These are phyloP conservation scores for Pseudochirops cupreus DNA, from an alignment of 2,797 vertebrate genomes.

Conservation along the genomic window DNA sequence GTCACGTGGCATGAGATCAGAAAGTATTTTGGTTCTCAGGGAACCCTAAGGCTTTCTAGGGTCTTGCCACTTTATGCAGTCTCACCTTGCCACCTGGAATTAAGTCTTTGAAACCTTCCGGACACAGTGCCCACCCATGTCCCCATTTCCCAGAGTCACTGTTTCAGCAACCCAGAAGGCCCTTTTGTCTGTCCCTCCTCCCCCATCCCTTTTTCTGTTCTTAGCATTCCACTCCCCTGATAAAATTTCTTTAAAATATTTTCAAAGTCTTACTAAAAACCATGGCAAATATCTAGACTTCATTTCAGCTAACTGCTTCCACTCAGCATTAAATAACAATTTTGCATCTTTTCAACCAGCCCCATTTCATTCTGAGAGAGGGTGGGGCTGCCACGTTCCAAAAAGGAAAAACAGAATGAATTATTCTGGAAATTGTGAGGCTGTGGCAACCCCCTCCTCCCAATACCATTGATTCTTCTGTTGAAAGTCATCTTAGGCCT, in stretches of 20 bases:
- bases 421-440: not conserved
- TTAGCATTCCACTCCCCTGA: not conserved
- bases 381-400: not conserved
- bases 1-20: not conserved
- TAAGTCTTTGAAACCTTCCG: not conserved
- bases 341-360: not conserved
- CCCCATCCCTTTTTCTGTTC: not conserved
- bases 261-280: not conserved
- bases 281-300: not conserved
- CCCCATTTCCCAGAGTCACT: not conserved
- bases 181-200: not conserved
- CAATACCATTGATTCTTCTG: not conserved
- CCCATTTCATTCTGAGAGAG: not conserved
- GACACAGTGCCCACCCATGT: conserved; percentile 4
- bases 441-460: not conserved
- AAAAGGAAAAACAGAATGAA: not conserved
- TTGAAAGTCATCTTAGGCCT: not conserved
- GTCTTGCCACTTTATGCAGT: not conserved
- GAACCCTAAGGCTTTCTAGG: conserved; percentile 16
- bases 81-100: not conserved
- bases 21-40: not conserved
- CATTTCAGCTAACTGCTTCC: not conserved
- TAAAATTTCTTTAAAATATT: not conserved
- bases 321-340: not conserved
- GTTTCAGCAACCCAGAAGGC: not conserved